Evolutionary conservation across 2,797 vertebrate genomes (phyloP).

Genomic region (Monodelphis domestica): DNA sequence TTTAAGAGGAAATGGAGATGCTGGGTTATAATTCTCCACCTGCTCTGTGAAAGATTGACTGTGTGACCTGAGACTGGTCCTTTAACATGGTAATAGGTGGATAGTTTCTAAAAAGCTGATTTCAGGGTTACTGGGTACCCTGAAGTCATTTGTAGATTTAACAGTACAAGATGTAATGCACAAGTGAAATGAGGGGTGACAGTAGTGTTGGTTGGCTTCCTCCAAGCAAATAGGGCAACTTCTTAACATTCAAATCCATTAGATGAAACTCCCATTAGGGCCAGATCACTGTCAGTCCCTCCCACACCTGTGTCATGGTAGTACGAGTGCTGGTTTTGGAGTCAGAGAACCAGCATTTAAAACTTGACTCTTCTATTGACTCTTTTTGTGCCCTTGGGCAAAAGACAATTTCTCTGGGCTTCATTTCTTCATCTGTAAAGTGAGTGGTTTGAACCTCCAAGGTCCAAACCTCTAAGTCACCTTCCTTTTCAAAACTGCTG

Average conservation of each 20-base stretch:
- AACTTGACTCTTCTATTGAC: not conserved
- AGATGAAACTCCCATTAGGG: not conserved
- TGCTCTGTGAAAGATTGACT: not conserved
- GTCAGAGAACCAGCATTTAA: not conserved
- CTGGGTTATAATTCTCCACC: not conserved
- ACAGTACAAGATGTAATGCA: not conserved
- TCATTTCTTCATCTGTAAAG: not conserved
- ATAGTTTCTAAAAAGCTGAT: not conserved
- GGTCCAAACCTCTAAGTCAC: not conserved
- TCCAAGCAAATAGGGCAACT: not conserved
- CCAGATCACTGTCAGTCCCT: not conserved
- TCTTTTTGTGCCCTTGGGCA: not conserved
- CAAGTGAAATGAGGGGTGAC: not conserved
- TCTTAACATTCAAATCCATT: not conserved
- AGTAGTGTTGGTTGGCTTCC: not conserved
- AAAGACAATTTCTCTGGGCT: not conserved
- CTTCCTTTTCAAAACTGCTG: not conserved
- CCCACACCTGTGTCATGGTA: not conserved
- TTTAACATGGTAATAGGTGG: not conserved
- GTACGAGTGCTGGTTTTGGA: not conserved
- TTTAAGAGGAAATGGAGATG: not conserved
- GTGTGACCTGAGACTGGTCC: not conserved
- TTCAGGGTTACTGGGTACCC: not conserved
- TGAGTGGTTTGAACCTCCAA: not conserved
- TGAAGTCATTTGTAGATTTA: not conserved